Conservation (phyloP, 2,113 vertebrate species). For the Indicator maculatus region DNA sequence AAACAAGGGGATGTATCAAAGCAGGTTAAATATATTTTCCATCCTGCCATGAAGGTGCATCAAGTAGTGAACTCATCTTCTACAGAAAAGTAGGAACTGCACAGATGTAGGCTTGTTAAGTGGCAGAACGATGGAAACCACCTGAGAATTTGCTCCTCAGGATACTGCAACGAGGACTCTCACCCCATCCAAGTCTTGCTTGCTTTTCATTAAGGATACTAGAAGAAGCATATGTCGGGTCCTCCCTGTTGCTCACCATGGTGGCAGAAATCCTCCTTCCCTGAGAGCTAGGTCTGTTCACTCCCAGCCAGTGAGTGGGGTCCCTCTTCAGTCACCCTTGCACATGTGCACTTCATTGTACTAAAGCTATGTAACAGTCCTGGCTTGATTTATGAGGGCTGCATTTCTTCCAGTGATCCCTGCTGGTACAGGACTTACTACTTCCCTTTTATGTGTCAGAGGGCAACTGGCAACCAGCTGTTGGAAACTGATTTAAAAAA, state of each 20-base stretch:
- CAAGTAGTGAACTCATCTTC: background rate
- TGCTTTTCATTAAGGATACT: background rate
- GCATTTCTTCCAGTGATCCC: slow-evolving; percentile 82
- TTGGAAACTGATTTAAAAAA: slow-evolving; percentile 76
- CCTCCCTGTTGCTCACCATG: background rate
- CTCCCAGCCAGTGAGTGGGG: slow-evolving; percentile 40
- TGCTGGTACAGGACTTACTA: slow-evolving; percentile 80
- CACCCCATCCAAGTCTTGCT: background rate
- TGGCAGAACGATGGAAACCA: background rate
- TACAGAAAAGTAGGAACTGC: background rate
- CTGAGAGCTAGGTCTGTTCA: background rate
- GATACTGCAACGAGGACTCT: background rate
- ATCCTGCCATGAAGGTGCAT: background rate
- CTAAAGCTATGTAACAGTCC: slow-evolving; percentile 74
- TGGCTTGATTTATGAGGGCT: slow-evolving; percentile 86
- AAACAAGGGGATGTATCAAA: background rate
- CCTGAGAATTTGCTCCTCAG: background rate
- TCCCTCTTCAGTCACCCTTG: slow-evolving; percentile 50
- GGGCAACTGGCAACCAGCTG: slow-evolving; percentile 92
- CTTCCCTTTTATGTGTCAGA: slow-evolving; percentile 87
- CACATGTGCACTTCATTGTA: slow-evolving; percentile 78
- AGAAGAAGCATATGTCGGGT: background rate
- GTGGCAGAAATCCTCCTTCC: background rate
- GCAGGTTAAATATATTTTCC: background rate
- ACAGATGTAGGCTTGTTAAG: background rate